Evolutionary conservation across 2,113 vertebrate species (phyloP).

Genomic region (Cranoglanis bouderius): DNA sequence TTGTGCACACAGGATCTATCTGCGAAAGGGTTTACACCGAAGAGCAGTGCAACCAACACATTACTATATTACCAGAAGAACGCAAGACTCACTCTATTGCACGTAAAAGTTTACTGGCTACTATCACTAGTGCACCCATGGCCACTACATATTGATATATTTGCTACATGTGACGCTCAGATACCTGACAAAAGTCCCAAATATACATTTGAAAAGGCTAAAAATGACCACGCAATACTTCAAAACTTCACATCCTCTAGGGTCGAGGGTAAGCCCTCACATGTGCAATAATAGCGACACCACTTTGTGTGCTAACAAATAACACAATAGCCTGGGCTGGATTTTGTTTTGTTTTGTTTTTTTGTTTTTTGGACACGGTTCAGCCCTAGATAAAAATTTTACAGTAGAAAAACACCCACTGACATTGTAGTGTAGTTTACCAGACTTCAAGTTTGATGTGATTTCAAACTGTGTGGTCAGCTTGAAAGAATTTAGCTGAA

Average conservation of each 20-base stretch:
- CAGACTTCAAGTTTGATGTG: background rate
- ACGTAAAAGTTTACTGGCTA: conserved; percentile 6
- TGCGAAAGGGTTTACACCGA: background rate
- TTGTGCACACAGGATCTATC: background rate
- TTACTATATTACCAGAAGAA: background rate
- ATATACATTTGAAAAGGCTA: conserved; percentile 31
- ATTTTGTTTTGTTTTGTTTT: background rate
- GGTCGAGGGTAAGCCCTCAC: conserved; percentile 41
- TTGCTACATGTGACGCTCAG: conserved; percentile 49
- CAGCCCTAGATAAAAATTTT: background rate
- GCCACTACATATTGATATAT: background rate
- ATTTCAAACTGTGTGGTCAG: background rate
- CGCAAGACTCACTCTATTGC: background rate
- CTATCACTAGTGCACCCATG: conserved; percentile 11
- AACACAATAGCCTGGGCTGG: background rate
- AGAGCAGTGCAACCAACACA: background rate
- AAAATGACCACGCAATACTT: conserved; percentile 21
- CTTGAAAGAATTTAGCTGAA: background rate
- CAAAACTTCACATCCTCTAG: conserved; percentile 28
- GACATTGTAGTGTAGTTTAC: background rate
- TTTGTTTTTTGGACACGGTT: background rate
- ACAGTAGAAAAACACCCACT: background rate
- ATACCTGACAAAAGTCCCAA: conserved; percentile 22
- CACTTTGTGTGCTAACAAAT: background rate
- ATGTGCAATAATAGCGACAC: background rate